A percentile compares a stretch with the other conserved stretches of the same genome.
Conservation (phyloP, 2,113 vertebrate genomes). For the Coryphaenoides rupestris region DNA sequence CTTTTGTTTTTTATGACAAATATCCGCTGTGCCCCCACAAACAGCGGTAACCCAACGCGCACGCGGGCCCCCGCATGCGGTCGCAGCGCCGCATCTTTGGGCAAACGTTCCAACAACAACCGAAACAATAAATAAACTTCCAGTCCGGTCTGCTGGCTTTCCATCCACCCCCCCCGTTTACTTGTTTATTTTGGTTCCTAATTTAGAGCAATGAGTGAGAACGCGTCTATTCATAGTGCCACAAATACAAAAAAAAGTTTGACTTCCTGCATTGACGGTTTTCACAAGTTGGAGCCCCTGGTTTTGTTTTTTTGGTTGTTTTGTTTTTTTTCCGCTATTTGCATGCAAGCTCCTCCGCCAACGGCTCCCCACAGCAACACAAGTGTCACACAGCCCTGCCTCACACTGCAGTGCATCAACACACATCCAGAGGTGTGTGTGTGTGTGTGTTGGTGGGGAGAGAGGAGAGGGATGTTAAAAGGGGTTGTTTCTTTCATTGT, state of each 20-base stretch:
- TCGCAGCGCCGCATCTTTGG: constrained; percentile 61
- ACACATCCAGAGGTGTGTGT: constrained; percentile 57
- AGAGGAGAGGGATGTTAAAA: constrained; percentile 37
- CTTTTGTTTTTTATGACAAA: constrained; percentile 44
- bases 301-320: constrained; percentile 2
- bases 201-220: no score
- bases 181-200: no score
- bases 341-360: constrained; percentile 19
- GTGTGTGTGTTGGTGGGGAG: constrained; percentile 22
- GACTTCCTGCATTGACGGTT: no score
- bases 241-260: no score
- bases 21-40: constrained; percentile 66
- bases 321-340: not conserved
- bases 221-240: no score
- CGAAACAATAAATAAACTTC: constrained; percentile 27
- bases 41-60: constrained; percentile 57
- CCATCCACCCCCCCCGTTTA: not conserved
- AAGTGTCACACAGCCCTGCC: constrained; percentile 22
- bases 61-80: constrained; percentile 60
- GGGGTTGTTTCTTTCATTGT: constrained; percentile 70
- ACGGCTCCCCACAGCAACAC: constrained; percentile 17
- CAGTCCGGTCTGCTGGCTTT: not conserved
- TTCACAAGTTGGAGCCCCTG: constrained; percentile 6
- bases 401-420: constrained; percentile 46
- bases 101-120: constrained; percentile 59